Conservation (phyloP, 2,113 vertebrate genomes). For the Sisor rabdophorus region DNA sequence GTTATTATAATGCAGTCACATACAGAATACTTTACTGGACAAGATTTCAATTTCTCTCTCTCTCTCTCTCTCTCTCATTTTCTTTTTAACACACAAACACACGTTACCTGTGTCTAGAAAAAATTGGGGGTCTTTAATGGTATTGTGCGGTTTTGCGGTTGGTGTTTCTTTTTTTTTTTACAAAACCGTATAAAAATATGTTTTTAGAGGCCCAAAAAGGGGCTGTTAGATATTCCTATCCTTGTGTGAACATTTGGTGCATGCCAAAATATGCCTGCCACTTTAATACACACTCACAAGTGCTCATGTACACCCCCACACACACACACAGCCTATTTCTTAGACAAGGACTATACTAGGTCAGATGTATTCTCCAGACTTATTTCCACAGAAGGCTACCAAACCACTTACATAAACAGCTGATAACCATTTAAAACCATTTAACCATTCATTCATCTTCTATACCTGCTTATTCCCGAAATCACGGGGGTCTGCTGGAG, state of each 20-base stretch:
- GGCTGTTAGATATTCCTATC: neutral
- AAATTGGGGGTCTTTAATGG: too few species aligned
- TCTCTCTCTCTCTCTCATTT: constrained; percentile 4
- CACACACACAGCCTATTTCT: constrained; percentile 51
- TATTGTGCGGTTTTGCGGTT: too few species aligned
- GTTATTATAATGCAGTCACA: neutral
- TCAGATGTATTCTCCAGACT: constrained; percentile 48
- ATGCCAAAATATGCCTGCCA: neutral
- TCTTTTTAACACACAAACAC: constrained; percentile 20
- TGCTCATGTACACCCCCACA: too few species aligned
- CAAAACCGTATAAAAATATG: too few species aligned
- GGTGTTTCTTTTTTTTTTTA: too few species aligned
- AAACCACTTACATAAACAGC: neutral
- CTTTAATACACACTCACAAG: too few species aligned
- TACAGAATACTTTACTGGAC: neutral
- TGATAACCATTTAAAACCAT: neutral
- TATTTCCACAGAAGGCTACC: constrained; percentile 52
- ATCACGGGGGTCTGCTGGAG: too few species aligned
- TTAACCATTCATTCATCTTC: neutral
- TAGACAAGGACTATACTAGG: constrained; percentile 55
- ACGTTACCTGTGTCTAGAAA: neutral
- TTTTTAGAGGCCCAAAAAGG: neutral
- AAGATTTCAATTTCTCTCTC: neutral
- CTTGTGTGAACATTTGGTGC: neutral
- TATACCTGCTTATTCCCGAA: too few species aligned